Evolutionary conservation across 1,140 invertebrate genomes (phyloP), one percentile per base, ranked within the genome.

Genomic region (Drosophila takahashii): DNA sequence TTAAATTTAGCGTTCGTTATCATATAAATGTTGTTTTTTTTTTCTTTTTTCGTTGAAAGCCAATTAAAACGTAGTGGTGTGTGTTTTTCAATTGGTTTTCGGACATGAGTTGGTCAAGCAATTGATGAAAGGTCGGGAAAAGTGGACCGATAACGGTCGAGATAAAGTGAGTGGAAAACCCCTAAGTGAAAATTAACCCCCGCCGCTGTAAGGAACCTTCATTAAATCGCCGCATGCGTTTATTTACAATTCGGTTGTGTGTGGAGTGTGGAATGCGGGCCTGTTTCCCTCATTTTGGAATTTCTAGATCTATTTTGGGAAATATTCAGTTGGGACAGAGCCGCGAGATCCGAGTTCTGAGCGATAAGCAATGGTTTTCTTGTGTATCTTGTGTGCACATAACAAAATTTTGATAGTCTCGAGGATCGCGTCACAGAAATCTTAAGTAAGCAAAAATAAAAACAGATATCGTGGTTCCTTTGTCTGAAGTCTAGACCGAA

Each of bases 241-340:
- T 70, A 69, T 70, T 54, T 70, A 70, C 62, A 37, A 67, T 48
- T 39, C 29, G 41, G 27, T 34, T 34, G 29, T 13, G 22, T 22
- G 22, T 22, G 22, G 22, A 22, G 22, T 22, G n/a, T 18, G 48
- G 64, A 47, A 70, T 70, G 66, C 66, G 66, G 66, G 66, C 50
- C 50, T 36, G 37, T 54, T 41, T 73, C 37, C 48, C 54, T 79
- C 70, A 71, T 79, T 83, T 83, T 71, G 71, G 75, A 86, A 77
- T 77, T 86, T 67, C 15, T 42, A 36, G 18, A 57, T 83, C 83
- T 86, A 86, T 86, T 86, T 86, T 65, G 47, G 75, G 74, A 77
- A 59, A 75, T 67, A 76, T 70, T 69, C 79, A 52, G n/a, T n/a
- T n/a, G n/a, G n/a, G n/a, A n/a, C n/a, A n/a, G n/a, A n/a, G n/a